Conservation (phyloP, 2,797 vertebrate species). For the Intellagama lesueurii region DNA sequence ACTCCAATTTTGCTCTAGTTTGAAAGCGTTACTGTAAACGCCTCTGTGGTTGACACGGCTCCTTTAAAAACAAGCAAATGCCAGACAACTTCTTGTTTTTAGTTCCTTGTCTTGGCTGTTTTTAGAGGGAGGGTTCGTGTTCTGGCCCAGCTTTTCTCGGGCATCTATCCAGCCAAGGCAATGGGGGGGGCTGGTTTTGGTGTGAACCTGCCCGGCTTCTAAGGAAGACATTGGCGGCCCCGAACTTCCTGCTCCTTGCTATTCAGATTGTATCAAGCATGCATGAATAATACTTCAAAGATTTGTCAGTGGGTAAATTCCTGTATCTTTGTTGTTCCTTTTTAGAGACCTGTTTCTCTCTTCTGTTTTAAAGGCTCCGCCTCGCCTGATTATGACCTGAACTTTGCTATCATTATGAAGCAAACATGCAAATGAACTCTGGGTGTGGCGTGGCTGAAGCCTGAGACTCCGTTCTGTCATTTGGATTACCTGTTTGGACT, state of each 20-base stretch:
- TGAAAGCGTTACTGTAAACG: neutral
- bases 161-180: constrained; percentile 21
- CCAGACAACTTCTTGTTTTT: neutral
- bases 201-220: constrained; percentile 56
- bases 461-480: constrained; percentile 67
- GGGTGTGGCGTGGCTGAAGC: constrained; percentile 72
- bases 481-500: constrained; percentile 62
- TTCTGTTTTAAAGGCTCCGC: constrained; percentile 56
- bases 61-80: neutral
- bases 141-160: accelerated
- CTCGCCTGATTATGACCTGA: constrained; percentile 74
- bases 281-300: neutral
- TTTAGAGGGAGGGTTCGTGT: accelerated
- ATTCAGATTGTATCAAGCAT: constrained; percentile 63
- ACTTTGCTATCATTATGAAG: constrained; percentile 78
- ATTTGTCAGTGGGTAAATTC: neutral
- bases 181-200: neutral
- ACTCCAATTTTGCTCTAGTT: neutral
- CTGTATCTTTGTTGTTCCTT: neutral
- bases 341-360: neutral
- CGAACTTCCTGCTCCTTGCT: constrained; percentile 78
- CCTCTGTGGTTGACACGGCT: neutral
- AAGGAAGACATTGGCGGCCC: constrained; percentile 60
- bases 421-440: constrained; percentile 62
- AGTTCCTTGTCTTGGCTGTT: neutral